Conservation (phyloP, 2,888 invertebrate genomes). For the Falcaria lacertinaria region DNA sequence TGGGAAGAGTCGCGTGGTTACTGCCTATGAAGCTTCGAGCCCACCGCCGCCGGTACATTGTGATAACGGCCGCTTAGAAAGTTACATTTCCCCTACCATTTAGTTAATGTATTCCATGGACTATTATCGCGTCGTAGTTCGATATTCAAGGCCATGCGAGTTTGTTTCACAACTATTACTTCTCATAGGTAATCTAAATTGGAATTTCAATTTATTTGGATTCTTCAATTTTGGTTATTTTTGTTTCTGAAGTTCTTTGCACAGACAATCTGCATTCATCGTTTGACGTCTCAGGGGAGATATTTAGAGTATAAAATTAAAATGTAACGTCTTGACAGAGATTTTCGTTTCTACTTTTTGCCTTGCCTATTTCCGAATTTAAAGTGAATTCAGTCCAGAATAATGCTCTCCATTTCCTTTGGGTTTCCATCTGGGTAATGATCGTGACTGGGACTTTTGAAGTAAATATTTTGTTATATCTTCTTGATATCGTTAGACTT, state of each 20-base stretch:
- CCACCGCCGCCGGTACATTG: constrained; percentile 6
- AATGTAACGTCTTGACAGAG: neutral
- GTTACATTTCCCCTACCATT: constrained; percentile 53
- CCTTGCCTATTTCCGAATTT: neutral
- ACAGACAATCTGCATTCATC: no score
- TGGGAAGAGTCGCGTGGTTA: constrained; percentile 6
- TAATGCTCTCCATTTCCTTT: neutral
- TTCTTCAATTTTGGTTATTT: neutral
- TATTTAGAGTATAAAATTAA: neutral
- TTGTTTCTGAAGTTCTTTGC: neutral
- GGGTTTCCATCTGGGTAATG: neutral
- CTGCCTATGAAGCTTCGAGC: constrained; percentile 27
- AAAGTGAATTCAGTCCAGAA: neutral
- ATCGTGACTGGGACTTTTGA: neutral
- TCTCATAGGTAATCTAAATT: neutral
- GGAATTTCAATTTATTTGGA: no score
- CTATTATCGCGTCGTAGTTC: constrained; percentile 43
- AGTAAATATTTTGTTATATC: neutral
- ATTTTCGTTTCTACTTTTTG: neutral
- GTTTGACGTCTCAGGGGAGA: neutral
- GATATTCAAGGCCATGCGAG: constrained; percentile 48
- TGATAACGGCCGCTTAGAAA: constrained; percentile 54
- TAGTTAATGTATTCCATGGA: constrained; percentile 44
- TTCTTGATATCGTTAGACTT: no score
- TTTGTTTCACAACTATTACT: constrained; percentile 18